Percentiles rank a stretch among this genome's conserved stretches.
Evolutionary conservation across 2,888 invertebrate genomes (phyloP).

Genomic region (Hirtodrosophila histrioides): DNA sequence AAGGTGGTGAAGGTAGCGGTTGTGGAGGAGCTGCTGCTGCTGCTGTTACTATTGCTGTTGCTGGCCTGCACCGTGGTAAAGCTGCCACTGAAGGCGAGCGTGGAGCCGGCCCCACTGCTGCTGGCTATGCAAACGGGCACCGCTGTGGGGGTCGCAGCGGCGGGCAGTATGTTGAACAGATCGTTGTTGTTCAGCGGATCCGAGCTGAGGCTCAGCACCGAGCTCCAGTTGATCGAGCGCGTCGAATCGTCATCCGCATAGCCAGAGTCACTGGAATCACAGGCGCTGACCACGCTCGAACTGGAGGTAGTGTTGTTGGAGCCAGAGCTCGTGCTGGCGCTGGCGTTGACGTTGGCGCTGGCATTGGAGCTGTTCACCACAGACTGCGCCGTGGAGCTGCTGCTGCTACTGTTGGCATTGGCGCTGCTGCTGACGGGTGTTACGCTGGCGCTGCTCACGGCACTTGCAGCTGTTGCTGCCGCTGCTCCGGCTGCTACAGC

Average conservation of each 20-base stretch:
- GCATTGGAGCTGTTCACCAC: conserved; percentile 11
- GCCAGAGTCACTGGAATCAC: conserved; percentile 89
- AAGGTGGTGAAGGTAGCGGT: conserved; percentile 82
- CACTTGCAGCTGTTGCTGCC: conserved; percentile 1
- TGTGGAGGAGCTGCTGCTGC: conserved; percentile 59
- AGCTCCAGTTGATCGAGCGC: conserved; percentile 95
- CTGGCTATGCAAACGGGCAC: conserved; percentile 71
- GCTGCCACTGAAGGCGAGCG: conserved; percentile 81
- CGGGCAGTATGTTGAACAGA: conserved; percentile 85
- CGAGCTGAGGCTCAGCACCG: conserved; percentile 93
- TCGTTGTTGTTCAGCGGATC: conserved; percentile 93
- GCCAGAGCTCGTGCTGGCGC: conserved; percentile 17
- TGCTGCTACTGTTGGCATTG: conserved; percentile 3
- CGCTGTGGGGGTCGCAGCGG: conserved; percentile 79
- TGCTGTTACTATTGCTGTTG: conserved; percentile 32
- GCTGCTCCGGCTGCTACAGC: conserved; percentile 18
- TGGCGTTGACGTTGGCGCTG: conserved; percentile 17
- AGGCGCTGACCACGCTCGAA: conserved; percentile 43
- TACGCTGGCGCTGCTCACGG: conserved; percentile 3
- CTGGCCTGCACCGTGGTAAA: conserved; percentile 79
- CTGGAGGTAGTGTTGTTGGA: conserved; percentile 34
- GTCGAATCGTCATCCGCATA: conserved; percentile 90
- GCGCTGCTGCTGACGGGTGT: conserved; percentile 56
- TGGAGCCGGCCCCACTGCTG: conserved; percentile 42
- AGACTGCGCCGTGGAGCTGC: not conserved